Base-by-base conservation (phyloP, 2,797 vertebrate genomes). In the Clangula hyemalis region DNA sequence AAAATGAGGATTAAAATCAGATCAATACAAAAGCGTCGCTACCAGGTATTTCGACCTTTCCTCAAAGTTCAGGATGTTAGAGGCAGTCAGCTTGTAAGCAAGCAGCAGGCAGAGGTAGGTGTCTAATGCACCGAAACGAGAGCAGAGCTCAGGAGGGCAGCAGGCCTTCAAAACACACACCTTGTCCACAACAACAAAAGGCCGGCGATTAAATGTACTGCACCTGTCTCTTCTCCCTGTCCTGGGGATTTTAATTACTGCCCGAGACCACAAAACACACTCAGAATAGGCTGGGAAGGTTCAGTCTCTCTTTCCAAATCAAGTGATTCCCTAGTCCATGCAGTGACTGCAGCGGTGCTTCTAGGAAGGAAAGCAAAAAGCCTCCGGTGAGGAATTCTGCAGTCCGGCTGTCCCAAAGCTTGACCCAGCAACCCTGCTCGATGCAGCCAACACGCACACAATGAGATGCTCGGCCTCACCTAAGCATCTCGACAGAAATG, bases 71-170 rank as follows among this genome's bases (percentile, higher is more conserved):
- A 69, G 38, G 77, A 18, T 21, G 36, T 13, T 5, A n/a, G 8
- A 87, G 24, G 34, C 41, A 74, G 62, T 2, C 65, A 61, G 12
- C 30, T 25, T 6, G 19, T n/a, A 77, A 28, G n/a, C 39, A 61
- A 86, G 73, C n/a, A 66, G 27, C 41, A 21, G 36, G 39, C 78
- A 84, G 71, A 20, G 4, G 0, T 32, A 20, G 39, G 28, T 87
- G 51, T 21, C 73, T 28, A 61, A 30, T 17, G 2, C 0, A 3
- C 0, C 0, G 27, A 58, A 62, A 28, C 7, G 2, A 5, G 8
- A 61, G 61, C 36, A 32, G 49, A 45, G 47, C 27, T 56, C 1
- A 0, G 62, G 62, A 36, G 22, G 2, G 2, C 38, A 43, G 62
- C 21, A 18, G 4, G 27, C 20, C 75, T 65, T 80, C 85, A 54